These are phyloP conservation scores for Pogonus chalceus DNA, from an alignment of 1,140 invertebrate genomes.

Conservation along the genomic window DNA sequence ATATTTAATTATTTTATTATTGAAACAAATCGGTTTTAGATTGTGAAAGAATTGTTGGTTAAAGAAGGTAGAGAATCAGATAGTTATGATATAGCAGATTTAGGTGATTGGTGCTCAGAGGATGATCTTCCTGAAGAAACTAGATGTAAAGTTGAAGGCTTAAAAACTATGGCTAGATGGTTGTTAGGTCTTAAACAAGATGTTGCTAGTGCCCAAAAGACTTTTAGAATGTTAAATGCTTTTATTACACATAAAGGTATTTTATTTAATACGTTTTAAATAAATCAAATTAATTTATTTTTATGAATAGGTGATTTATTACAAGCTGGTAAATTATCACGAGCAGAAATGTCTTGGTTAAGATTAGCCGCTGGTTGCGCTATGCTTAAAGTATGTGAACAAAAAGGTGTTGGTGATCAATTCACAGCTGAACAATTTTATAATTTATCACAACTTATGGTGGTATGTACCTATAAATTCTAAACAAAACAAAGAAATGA, in stretches of 20 bases:
- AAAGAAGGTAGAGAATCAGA: slow-evolving; percentile 56
- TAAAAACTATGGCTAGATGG: slow-evolving; percentile 96
- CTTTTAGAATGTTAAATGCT: slow-evolving; percentile 83
- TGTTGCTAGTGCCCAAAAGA: slow-evolving; percentile 83
- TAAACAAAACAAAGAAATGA: too few species aligned
- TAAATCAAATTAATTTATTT: slow-evolving; percentile 8
- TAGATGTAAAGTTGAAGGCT: slow-evolving; percentile 83
- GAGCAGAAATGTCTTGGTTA: slow-evolving; percentile 87
- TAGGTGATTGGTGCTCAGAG: slow-evolving; percentile 74
- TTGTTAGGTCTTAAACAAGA: slow-evolving; percentile 82
- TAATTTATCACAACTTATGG: slow-evolving; percentile 81
- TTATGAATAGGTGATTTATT: slow-evolving; percentile 56
- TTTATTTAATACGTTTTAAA: neutral
- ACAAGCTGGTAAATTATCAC: slow-evolving; percentile 62
- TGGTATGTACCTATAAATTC: slow-evolving; percentile 57
- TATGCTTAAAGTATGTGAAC: slow-evolving; percentile 93
- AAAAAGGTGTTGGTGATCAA: slow-evolving; percentile 90
- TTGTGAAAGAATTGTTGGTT: slow-evolving; percentile 90
- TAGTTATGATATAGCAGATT: slow-evolving; percentile 28
- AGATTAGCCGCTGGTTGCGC: slow-evolving; percentile 83
- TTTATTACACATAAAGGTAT: slow-evolving; percentile 73
- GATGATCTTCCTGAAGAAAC: slow-evolving; percentile 84
- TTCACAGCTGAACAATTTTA: slow-evolving; percentile 92
- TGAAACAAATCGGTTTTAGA: slow-evolving; percentile 38
- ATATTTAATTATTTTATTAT: neutral